Base-by-base conservation (phyloP, 1,140 invertebrate genomes). In the Berghia stephanieae region DNA sequence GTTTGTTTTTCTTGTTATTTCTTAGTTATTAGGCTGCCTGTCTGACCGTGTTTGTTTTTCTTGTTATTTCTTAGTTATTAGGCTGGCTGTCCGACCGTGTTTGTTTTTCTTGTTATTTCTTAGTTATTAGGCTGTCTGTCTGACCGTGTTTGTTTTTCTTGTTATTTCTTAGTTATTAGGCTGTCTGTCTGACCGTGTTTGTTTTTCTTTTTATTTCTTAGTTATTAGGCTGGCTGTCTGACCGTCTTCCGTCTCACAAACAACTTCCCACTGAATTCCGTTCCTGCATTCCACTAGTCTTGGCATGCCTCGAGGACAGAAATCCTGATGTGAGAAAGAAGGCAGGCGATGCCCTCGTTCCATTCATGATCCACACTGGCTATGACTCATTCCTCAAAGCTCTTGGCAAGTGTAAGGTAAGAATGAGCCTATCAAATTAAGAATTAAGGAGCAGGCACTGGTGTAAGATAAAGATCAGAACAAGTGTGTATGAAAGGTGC, bases 291-390 rank as follows among this genome's bases (percentile, higher is more conserved):
- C 94, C 95, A 0, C 90, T 92, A 81, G 89, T 98, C n/a, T 96
- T 93, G 88, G 91, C 92, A 46, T 95, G 95, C 87, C 87, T 98
- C 42, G 96, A 97, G 86, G 96, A 98, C 91, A 92, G 97, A 52
- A 96, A 94, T 88, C 94, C 93, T 0, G 96, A 98, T 83, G 96
- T 98, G 1, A 91, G 96, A 21, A 97, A 96, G 86, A 95, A 94
- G 85, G 94, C 96, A 21, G 93, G 94, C 77, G 96, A 98, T 85
- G 95, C 95, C 63, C 92, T 97, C 31, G 87, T 97, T 36, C 96
- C 96, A 8, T 94, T 97, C 80, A 98, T 98, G 96, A 94, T 97
- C 76, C 96, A 98, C 89, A 89, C 96, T 0, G 95, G 96, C 6
- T 97, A 94, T 83, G 95, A 96, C 55, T 80, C 91, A 0, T 95